These are phyloP conservation scores for Sciurus vulgaris DNA, from an alignment of 2,797 vertebrate genomes.

Conservation along the genomic window DNA sequence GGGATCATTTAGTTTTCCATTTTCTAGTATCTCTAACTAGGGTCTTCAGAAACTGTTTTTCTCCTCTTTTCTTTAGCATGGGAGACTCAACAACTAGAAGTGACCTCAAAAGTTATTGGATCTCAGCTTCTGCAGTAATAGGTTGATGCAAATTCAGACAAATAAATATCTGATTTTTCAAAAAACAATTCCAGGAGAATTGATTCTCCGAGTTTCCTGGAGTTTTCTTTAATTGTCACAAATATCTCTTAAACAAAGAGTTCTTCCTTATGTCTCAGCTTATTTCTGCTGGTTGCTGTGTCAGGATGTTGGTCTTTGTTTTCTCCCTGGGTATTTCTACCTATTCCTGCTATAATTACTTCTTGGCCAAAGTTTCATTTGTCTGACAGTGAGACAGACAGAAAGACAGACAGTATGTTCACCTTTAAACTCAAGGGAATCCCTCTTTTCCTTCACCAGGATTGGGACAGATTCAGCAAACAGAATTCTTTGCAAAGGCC, in stretches of 20 bases:
- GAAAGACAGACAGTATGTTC: conserved; percentile 59
- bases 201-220: not conserved
- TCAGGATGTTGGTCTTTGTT: not conserved
- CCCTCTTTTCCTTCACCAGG: not conserved
- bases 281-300: not conserved
- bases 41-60: not conserved
- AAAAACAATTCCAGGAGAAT: not conserved
- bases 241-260: not conserved
- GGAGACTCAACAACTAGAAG: not conserved
- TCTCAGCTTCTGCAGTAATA: not conserved
- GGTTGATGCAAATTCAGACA: not conserved
- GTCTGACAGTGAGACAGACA: conserved; percentile 57
- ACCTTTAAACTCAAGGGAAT: conserved; percentile 69
- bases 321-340: conserved; percentile 57
- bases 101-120: not conserved
- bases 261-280: not conserved
- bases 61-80: not conserved
- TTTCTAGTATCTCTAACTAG: not conserved
- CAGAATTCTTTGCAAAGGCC: conserved; percentile 56
- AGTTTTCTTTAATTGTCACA: not conserved
- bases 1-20: conserved; percentile 11
- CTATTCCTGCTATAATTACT: conserved; percentile 48
- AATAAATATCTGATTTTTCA: not conserved
- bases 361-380: conserved; percentile 41
- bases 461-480: conserved; percentile 14